Percentiles rank a stretch among this genome's conserved stretches.
Conservation (phyloP, 2,888 invertebrate genomes). For the Andrena flavipes region DNA sequence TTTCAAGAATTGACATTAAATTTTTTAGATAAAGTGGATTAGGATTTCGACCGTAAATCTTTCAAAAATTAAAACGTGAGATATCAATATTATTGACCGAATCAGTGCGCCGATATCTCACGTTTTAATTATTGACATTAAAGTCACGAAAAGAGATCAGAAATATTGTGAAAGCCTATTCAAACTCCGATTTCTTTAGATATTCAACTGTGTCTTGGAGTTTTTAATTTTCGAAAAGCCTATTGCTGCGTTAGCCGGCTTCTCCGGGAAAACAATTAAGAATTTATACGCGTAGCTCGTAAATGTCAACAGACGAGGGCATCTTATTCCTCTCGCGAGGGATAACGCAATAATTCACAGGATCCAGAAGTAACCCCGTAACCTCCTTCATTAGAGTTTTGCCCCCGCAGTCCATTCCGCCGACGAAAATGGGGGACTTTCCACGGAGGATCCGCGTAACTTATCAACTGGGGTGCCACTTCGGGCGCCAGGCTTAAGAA, state of each 20-base stretch:
- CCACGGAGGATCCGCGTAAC: conserved; percentile 48
- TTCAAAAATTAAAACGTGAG: too few relatives aligned
- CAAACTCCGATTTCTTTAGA: too few relatives aligned
- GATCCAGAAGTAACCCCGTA: conserved; percentile 31
- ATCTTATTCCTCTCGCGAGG: conserved; percentile 5
- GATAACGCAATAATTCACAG: conserved; percentile 30
- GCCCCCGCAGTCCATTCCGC: conserved; percentile 24
- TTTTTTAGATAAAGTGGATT: too few relatives aligned
- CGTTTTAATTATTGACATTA: too few relatives aligned
- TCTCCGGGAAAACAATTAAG: background rate
- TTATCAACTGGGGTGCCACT: conserved; percentile 59
- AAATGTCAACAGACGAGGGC: background rate
- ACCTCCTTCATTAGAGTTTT: conserved; percentile 54
- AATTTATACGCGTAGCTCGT: background rate
- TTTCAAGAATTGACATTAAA: background rate
- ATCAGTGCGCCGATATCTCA: too few relatives aligned
- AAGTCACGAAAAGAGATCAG: background rate
- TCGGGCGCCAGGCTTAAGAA: conserved; percentile 51
- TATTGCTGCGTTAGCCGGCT: background rate
- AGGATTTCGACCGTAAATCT: too few relatives aligned
- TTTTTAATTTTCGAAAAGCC: background rate
- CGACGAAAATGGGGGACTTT: conserved; percentile 31
- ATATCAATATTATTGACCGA: too few relatives aligned
- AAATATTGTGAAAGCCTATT: background rate
- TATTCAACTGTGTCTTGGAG: background rate